phyloP scores from a whole-genome alignment of 2,888 invertebrate species.

The Drosophila mercatorum region DNA sequence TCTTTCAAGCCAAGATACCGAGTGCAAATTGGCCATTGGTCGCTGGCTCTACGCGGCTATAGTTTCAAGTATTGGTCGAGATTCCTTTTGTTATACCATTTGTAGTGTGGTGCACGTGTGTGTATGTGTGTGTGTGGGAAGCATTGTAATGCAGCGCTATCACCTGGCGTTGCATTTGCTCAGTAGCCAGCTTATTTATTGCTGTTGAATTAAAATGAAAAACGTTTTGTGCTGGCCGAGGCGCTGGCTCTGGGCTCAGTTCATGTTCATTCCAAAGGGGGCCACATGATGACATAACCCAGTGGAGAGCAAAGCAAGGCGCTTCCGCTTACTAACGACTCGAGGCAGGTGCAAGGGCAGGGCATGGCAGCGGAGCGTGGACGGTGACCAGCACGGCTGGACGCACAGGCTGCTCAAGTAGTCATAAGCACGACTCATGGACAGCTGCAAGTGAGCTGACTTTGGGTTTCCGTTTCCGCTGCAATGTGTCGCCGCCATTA shows the following conservation, averaged over 20 bases:
- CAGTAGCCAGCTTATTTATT: slow-evolving; percentile 66
- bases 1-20: neutral
- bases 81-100: slow-evolving; percentile 32
- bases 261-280: slow-evolving; percentile 53
- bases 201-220: slow-evolving; percentile 67
- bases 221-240: slow-evolving; percentile 51
- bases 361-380: slow-evolving; percentile 1
- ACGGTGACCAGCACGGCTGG: slow-evolving; percentile 45
- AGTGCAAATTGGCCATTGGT: slow-evolving; percentile 41
- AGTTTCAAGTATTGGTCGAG: slow-evolving; percentile 15
- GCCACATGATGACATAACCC: slow-evolving; percentile 41
- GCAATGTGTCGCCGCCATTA: slow-evolving; percentile 79
- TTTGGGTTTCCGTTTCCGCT: slow-evolving; percentile 73
- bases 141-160: slow-evolving; percentile 59
- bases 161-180: slow-evolving; percentile 53
- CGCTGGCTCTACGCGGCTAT: slow-evolving; percentile 27
- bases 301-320: slow-evolving; percentile 33
- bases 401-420: slow-evolving; percentile 64
- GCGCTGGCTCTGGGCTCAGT: slow-evolving; percentile 34
- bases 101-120: neutral
- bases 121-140: neutral
- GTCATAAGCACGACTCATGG: slow-evolving; percentile 72
- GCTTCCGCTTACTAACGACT: slow-evolving; percentile 59
- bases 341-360: slow-evolving; percentile 22
- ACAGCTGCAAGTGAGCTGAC: slow-evolving; percentile 65